Evolutionary conservation across 2,113 vertebrate species (phyloP).

Genomic region (Trematocara unimaculatum): DNA sequence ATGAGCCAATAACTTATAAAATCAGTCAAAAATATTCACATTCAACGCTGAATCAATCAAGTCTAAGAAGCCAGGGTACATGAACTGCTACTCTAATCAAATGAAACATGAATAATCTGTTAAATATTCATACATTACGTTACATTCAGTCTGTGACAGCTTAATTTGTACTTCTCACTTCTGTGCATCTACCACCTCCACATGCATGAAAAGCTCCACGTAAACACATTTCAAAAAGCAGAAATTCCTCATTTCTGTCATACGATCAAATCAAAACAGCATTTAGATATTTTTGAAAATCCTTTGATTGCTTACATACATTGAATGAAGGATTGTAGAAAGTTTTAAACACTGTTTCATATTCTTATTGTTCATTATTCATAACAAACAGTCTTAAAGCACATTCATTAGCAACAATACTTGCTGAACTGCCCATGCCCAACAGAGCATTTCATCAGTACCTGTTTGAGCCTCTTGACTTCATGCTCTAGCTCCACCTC

Average conservation of each 20-base stretch:
- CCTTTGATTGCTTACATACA: not conserved
- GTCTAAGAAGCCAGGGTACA: not conserved
- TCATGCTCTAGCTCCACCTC: conserved; percentile 94
- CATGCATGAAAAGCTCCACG: not conserved
- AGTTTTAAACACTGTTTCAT: not conserved
- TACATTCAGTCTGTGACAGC: not conserved
- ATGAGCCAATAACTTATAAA: not conserved
- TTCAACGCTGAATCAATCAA: not conserved
- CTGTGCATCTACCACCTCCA: not conserved
- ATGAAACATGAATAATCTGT: not conserved
- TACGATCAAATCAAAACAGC: not conserved
- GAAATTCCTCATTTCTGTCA: not conserved
- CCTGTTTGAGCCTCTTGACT: conserved; percentile 92
- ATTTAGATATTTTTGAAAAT: not conserved
- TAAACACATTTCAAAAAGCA: not conserved
- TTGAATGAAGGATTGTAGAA: not conserved
- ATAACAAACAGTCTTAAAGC: not conserved
- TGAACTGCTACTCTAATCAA: not conserved
- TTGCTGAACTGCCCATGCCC: not conserved
- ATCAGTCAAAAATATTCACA: not conserved
- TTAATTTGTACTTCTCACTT: not conserved
- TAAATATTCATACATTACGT: not conserved
- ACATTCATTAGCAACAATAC: not conserved
- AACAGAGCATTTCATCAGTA: conserved; percentile 42
- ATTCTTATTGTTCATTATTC: not conserved